Conservation (phyloP, 2,888 invertebrate species). For the Scaptomyza parva region DNA sequence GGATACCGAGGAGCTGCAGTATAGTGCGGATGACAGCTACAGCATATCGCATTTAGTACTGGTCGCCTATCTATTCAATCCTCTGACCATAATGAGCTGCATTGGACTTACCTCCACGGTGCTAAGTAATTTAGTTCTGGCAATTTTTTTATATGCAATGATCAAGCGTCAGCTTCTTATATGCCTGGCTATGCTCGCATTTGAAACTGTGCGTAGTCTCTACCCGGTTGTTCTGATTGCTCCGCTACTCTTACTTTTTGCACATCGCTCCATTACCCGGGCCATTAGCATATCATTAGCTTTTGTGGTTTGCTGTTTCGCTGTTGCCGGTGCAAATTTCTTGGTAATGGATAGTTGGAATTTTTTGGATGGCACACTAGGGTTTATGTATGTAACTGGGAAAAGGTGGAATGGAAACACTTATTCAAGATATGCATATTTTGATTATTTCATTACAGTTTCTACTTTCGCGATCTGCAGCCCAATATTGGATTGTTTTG, state of each 20-base stretch:
- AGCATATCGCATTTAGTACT: constrained; percentile 89
- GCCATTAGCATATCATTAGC: constrained; percentile 49
- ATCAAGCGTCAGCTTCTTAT: constrained; percentile 87
- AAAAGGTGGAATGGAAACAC: background rate
- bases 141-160: constrained; percentile 90
- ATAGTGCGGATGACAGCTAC: constrained; percentile 76
- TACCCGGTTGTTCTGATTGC: constrained; percentile 93
- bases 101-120: constrained; percentile 95
- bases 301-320: constrained; percentile 63
- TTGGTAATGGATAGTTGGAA: constrained; percentile 88
- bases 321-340: constrained; percentile 83
- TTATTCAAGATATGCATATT: background rate
- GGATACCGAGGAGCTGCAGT: constrained; percentile 87
- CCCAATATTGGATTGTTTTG: constrained; percentile 99
- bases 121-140: constrained; percentile 93
- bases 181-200: constrained; percentile 89
- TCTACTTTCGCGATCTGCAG: constrained; percentile 95
- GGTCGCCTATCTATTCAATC: constrained; percentile 94
- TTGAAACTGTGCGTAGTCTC: constrained; percentile 92
- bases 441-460: constrained; percentile 85
- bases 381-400: constrained; percentile 90
- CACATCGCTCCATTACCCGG: constrained; percentile 33
- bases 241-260: constrained; percentile 88
- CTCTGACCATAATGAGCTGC: constrained; percentile 94
- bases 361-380: constrained; percentile 90